Base-by-base conservation (phyloP, 2,113 vertebrate species). In the Lepidothrix coronata region DNA sequence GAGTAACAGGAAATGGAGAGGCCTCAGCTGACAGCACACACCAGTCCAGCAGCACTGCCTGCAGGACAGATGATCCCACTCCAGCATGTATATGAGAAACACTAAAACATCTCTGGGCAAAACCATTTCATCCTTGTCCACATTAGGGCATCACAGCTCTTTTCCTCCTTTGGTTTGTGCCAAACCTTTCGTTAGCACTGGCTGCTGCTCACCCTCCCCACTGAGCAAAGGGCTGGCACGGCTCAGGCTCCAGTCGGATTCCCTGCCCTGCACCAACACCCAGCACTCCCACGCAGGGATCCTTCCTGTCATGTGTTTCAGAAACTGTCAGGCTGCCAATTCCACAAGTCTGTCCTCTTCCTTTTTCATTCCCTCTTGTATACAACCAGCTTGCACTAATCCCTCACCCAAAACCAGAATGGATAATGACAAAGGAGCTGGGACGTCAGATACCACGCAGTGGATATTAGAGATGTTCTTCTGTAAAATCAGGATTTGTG, bases 381-480 rank as follows among this genome's bases (percentile, higher is more conserved):
- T 28, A 27, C 6, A 37, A 62, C 12, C 51, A 75, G 48, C 30
- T 59, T 11, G 66, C 37, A 8, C 20, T 23, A 55, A 27, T 44
- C 48, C 71, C 62, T 43, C 62, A n/a, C 33, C 48, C 63, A 67
- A 51, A 55, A 24, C 27, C 43, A 46, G 39, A 66, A 43, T 0
- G 6, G 9, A 4, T 2, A 24, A 37, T 0, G 0, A 35, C 54
- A 87, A 48, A 66, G 37, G 63, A 71, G 31, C 18, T 9, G 57
- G 61, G 52, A 52, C 30, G 52, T 13, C 1, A 0, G 22, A 66
- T 28, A 44, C 88, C 57, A 39, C 0, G 0, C 55, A 35, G 52
- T 2, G 16, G 33, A 11, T 6, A 27, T 11, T 10, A 48, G 10
- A 89, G 55, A 43, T 37, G 68, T 16, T 77, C 51, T 55, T 54